A percentile compares a stretch with the other conserved stretches of the same genome.
phyloP scores from a whole-genome alignment of 2,113 vertebrate genomes.

The Alces alces region DNA sequence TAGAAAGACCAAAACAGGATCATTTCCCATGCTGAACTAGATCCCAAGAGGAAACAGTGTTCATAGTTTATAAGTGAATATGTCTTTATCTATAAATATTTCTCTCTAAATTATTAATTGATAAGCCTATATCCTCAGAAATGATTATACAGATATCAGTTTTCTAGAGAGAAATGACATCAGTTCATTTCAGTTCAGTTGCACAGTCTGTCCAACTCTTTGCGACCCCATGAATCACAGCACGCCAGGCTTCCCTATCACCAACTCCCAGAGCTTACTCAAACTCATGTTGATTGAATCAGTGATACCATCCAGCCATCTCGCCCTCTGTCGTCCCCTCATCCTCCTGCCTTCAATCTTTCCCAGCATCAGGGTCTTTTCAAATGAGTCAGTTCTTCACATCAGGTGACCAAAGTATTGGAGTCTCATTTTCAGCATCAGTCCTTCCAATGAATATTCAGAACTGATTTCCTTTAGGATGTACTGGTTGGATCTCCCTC shows the following conservation, averaged over 20 bases:
- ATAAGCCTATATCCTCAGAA: background rate
- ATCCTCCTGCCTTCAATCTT: background rate
- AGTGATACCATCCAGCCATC: background rate
- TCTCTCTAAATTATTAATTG: background rate
- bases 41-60: background rate
- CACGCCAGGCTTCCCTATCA: background rate
- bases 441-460: background rate
- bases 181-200: background rate
- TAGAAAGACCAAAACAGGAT: background rate
- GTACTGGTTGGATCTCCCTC: background rate
- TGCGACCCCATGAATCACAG: background rate
- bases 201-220: background rate
- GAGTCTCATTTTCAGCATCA: background rate
- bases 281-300: background rate
- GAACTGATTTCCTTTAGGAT: background rate
- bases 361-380: background rate
- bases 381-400: background rate
- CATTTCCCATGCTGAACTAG: background rate
- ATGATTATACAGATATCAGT: background rate
- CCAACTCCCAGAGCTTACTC: background rate
- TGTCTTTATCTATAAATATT: background rate
- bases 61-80: background rate
- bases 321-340: background rate
- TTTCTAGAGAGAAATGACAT: background rate
- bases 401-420: background rate